phyloP scores from a whole-genome alignment of 2,113 vertebrate species.

The Syrrhaptes paradoxus region DNA sequence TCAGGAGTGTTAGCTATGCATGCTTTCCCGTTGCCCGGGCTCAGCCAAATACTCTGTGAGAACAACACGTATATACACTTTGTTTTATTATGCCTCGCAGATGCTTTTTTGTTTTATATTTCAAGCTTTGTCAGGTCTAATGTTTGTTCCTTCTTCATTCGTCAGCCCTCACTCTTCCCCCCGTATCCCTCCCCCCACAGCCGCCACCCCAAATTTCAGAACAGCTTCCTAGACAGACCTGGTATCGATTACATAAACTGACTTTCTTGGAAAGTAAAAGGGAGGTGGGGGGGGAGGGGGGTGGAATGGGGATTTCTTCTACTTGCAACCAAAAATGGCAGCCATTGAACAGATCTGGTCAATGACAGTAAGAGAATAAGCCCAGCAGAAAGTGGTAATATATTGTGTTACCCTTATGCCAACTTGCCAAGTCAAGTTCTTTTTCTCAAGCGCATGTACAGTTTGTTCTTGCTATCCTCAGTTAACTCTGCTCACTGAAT shows the following conservation, averaged over 20 bases:
- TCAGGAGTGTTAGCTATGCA: slow-evolving; percentile 93
- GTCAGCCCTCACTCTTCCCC: background rate
- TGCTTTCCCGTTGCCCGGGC: slow-evolving; percentile 94
- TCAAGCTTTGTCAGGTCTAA: slow-evolving; percentile 76
- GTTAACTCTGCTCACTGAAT: slow-evolving; percentile 67
- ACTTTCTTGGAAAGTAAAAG: slow-evolving; percentile 74
- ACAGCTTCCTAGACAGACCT: slow-evolving; percentile 68
- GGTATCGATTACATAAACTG: slow-evolving; percentile 62
- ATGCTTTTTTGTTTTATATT: slow-evolving; percentile 80
- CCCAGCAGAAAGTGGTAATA: slow-evolving; percentile 71
- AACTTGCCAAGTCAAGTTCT: slow-evolving; percentile 74
- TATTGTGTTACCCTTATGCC: slow-evolving; percentile 70
- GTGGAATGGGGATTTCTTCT: slow-evolving; percentile 43
- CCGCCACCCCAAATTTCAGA: background rate
- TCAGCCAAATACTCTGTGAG: slow-evolving; percentile 83
- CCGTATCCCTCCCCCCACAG: background rate
- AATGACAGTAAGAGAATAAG: slow-evolving; percentile 71
- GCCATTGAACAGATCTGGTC: slow-evolving; percentile 69
- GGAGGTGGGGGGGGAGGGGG: background rate
- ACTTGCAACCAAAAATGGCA: slow-evolving; percentile 57
- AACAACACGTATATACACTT: slow-evolving; percentile 85
- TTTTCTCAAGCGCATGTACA: slow-evolving; percentile 70
- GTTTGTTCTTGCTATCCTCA: slow-evolving; percentile 67
- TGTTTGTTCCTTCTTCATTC: slow-evolving; percentile 42
- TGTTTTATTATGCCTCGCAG: slow-evolving; percentile 82